These are phyloP conservation scores for Huso huso DNA, from an alignment of 2,797 vertebrate species.

Conservation along the genomic window DNA sequence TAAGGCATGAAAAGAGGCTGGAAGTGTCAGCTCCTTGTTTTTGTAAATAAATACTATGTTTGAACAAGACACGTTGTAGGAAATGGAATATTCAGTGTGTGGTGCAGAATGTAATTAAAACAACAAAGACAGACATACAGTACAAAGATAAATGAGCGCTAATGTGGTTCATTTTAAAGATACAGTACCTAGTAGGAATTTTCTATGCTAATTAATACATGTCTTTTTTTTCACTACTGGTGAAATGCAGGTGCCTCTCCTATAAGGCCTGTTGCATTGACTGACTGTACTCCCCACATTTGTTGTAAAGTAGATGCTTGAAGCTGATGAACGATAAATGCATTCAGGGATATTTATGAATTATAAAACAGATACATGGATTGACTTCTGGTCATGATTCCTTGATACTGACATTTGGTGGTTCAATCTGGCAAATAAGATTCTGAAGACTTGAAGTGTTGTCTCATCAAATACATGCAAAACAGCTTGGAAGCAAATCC, in stretches of 20 bases:
- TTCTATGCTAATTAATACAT: too few species aligned
- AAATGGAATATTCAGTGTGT: slow-evolving; percentile 30
- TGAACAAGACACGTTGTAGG: slow-evolving; percentile 28
- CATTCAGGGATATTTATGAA: background rate
- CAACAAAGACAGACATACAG: slow-evolving; percentile 42
- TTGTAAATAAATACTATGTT: slow-evolving; percentile 25
- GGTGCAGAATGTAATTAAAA: slow-evolving; percentile 49
- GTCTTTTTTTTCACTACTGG: too few species aligned
- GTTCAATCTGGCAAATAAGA: too few species aligned
- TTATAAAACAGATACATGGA: background rate
- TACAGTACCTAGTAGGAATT: too few species aligned
- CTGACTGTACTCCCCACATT: too few species aligned
- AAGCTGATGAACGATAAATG: background rate
- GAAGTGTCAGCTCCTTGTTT: slow-evolving; percentile 12
- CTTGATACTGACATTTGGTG: too few species aligned
- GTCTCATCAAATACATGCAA: too few species aligned
- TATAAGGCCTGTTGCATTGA: too few species aligned
- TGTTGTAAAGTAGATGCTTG: background rate
- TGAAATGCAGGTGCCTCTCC: too few species aligned
- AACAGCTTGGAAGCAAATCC: too few species aligned
- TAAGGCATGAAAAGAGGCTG: background rate
- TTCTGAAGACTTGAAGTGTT: too few species aligned
- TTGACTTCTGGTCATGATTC: too few species aligned
- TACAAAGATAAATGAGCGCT: slow-evolving; percentile 46
- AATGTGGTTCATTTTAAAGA: slow-evolving; percentile 13